A percentile compares a stretch with the other conserved stretches of the same genome.
Conservation (phyloP, 2,797 vertebrate genomes). For the Etheostoma nigrum region DNA sequence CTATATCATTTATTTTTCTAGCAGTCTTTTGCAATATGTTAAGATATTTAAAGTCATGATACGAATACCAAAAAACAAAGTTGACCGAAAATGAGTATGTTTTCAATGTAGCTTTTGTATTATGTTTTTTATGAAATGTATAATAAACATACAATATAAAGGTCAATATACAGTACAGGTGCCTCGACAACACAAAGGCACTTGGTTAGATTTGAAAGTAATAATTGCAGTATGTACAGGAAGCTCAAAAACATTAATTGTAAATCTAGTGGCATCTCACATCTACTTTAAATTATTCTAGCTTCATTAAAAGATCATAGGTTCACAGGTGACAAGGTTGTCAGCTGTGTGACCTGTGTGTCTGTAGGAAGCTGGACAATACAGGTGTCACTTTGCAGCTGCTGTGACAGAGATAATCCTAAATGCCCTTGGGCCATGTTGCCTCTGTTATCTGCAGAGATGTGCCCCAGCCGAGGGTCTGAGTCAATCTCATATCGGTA, state of each 20-base stretch:
- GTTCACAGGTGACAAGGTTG: constrained; percentile 32
- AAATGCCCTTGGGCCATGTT: constrained; percentile 37
- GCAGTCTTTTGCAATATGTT: neutral
- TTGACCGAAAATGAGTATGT: neutral
- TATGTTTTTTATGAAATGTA: constrained; percentile 14
- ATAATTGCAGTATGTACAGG: constrained; percentile 19
- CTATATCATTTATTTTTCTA: constrained; percentile 10
- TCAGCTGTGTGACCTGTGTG: constrained; percentile 57
- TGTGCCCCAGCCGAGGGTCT: constrained; percentile 79
- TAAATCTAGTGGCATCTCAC: constrained; percentile 14
- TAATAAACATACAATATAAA: constrained; percentile 35
- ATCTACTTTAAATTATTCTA: constrained; percentile 11
- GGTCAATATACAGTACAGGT: constrained; percentile 31
- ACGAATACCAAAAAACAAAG: neutral
- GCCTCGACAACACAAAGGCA: constrained; percentile 66
- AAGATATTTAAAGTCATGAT: neutral
- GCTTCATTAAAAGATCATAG: constrained; percentile 34
- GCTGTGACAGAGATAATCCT: constrained; percentile 52
- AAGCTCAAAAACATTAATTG: neutral
- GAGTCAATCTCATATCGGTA: constrained; percentile 87
- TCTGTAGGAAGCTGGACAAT: constrained; percentile 58
- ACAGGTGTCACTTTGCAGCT: constrained; percentile 73
- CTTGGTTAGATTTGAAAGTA: constrained; percentile 39
- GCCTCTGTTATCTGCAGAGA: constrained; percentile 47
- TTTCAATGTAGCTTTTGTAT: constrained; percentile 1